phyloP scores from a whole-genome alignment of 2,888 invertebrate species.

The Meteorus colon region DNA sequence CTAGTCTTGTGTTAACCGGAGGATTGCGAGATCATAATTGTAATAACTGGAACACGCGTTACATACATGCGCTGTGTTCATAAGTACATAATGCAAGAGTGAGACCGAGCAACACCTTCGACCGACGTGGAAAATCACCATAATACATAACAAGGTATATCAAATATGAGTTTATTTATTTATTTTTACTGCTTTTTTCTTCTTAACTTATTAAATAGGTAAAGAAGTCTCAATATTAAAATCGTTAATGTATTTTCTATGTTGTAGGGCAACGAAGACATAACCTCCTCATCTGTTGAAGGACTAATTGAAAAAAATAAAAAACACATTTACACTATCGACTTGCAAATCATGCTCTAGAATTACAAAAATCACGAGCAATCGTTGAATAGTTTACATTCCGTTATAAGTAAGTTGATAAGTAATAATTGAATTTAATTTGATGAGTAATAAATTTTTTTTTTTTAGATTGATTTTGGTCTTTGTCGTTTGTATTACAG shows the following conservation, averaged over 20 bases:
- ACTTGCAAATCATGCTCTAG: slow-evolving; percentile 9
- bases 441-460: background rate
- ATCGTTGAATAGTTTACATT: background rate
- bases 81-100: background rate
- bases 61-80: background rate
- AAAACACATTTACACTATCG: background rate
- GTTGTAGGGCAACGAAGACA: background rate
- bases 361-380: background rate
- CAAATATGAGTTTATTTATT: background rate
- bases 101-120: slow-evolving; percentile 33
- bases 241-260: background rate
- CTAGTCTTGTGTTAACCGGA: background rate
- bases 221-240: background rate
- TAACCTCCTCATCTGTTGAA: background rate
- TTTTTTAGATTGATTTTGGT: background rate
- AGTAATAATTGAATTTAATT: background rate
- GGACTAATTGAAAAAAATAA: background rate
- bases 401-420: background rate
- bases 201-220: background rate
- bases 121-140: slow-evolving; percentile 32
- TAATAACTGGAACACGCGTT: slow-evolving; percentile 46
- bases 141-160: slow-evolving; percentile 9
- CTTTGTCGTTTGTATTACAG: background rate
- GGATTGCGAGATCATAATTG: slow-evolving; percentile 44
- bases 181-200: background rate